Evolutionary conservation across 2,797 vertebrate genomes (phyloP).

Genomic region (Acipenser transmontanus): DNA sequence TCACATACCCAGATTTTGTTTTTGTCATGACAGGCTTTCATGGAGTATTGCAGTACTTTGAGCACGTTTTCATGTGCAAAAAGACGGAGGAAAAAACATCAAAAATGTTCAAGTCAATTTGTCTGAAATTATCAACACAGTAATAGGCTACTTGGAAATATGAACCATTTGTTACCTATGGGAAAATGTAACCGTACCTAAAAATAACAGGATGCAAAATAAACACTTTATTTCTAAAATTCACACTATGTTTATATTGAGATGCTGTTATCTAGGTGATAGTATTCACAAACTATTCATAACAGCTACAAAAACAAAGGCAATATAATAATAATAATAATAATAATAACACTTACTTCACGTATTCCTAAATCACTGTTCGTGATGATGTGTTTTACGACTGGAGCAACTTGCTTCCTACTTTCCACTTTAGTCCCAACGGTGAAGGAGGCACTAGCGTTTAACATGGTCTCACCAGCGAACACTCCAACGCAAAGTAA

Average conservation of each 20-base stretch:
- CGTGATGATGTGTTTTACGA: conserved; percentile 20
- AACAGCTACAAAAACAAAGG: neutral
- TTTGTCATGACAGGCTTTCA: too few relatives aligned
- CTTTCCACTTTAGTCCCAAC: neutral
- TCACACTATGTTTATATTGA: neutral
- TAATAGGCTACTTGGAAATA: too few relatives aligned
- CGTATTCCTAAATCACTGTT: conserved; percentile 16
- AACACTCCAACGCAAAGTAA: too few relatives aligned
- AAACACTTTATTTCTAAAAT: neutral
- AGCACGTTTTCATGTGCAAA: too few relatives aligned
- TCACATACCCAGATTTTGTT: too few relatives aligned
- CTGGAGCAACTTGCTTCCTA: conserved; percentile 17
- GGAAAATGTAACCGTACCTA: conserved; percentile 1
- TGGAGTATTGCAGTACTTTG: too few relatives aligned
- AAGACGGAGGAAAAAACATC: too few relatives aligned
- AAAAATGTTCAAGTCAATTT: too few relatives aligned
- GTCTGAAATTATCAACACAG: too few relatives aligned
- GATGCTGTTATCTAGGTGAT: neutral
- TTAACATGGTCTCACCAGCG: too few relatives aligned
- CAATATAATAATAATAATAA: neutral
- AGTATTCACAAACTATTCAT: neutral
- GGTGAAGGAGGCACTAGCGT: too few relatives aligned
- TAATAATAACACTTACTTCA: conserved; percentile 34
- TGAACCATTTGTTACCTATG: too few relatives aligned
- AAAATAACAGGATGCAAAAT: neutral